A percentile compares a stretch with the other conserved stretches of the same genome.
phyloP scores from a whole-genome alignment of 1,140 invertebrate species.

The Pogonus chalceus region DNA sequence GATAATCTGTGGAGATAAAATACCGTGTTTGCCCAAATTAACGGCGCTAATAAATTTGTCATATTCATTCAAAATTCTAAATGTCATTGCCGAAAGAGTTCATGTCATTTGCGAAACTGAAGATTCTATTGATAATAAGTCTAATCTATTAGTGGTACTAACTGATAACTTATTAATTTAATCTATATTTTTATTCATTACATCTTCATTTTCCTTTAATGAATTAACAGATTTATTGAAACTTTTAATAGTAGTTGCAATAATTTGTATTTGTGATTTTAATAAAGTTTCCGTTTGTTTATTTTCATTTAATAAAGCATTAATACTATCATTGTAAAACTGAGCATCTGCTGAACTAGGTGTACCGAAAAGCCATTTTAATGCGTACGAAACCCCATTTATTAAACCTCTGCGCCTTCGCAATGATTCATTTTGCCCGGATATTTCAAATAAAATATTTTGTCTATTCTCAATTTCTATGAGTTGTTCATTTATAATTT shows the following conservation, averaged over 20 bases:
- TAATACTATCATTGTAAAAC: conserved; percentile 23
- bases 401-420: conserved; percentile 20
- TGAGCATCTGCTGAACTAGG: conserved; percentile 24
- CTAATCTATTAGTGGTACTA: conserved; percentile 15
- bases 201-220: background rate
- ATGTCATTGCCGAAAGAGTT: conserved; percentile 15
- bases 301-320: conserved; percentile 16
- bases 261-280: conserved; percentile 18
- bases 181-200: conserved; percentile 14
- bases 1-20: conserved; percentile 26
- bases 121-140: conserved; percentile 17
- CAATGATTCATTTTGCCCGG: conserved; percentile 10
- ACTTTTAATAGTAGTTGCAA: conserved; percentile 16
- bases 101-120: conserved; percentile 3
- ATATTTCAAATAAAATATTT: conserved; percentile 16
- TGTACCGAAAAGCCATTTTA: conserved; percentile 31
- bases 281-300: conserved; percentile 18
- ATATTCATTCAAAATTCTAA: conserved; percentile 22
- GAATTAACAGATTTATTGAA: conserved; percentile 14
- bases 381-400: conserved; percentile 23
- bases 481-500: conserved; percentile 12
- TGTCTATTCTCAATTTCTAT: conserved; percentile 15
- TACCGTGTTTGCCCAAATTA: conserved; percentile 24
- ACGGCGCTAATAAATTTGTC: conserved; percentile 23
- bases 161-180: conserved; percentile 18